phyloP scores from a whole-genome alignment of 2,797 vertebrate genomes.

The Xyrichtys novacula region DNA sequence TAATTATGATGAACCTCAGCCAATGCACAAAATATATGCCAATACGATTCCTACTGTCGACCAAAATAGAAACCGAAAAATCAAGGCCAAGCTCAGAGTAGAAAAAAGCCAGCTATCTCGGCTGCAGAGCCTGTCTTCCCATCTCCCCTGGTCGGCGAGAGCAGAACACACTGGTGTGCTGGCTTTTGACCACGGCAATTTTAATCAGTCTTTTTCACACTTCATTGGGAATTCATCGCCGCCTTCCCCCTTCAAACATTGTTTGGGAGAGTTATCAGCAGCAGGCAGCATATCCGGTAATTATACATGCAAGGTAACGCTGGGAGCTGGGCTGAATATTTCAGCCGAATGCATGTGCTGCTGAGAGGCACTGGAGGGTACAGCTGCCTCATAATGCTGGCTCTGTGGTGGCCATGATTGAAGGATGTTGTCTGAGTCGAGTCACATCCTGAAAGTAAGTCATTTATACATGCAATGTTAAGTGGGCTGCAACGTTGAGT shows the following conservation, averaged over 20 bases:
- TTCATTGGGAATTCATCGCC: conserved; percentile 88
- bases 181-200: conserved; percentile 85
- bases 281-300: conserved; percentile 86
- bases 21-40: conserved; percentile 40
- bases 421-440: conserved; percentile 56
- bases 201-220: conserved; percentile 89
- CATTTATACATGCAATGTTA: conserved; percentile 15
- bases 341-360: conserved; percentile 80
- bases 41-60: conserved; percentile 47
- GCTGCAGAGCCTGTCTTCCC: conserved; percentile 73
- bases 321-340: conserved; percentile 81
- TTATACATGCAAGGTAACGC: conserved; percentile 87
- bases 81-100: conserved; percentile 47
- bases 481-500: conserved; percentile 41
- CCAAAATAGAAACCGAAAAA: conserved; percentile 69
- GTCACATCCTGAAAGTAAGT: conserved; percentile 40
- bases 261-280: conserved; percentile 87
- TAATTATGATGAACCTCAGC: conserved; percentile 19
- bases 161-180: conserved; percentile 82
- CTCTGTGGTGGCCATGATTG: conserved; percentile 64
- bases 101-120: conserved; percentile 65
- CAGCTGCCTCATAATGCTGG: conserved; percentile 68
- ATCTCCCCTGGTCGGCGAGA: conserved; percentile 77
- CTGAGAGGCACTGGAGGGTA: conserved; percentile 76
- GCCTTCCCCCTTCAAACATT: conserved; percentile 86